Conservation (phyloP, 2,113 vertebrate genomes). For the Ariopsis seemanni region DNA sequence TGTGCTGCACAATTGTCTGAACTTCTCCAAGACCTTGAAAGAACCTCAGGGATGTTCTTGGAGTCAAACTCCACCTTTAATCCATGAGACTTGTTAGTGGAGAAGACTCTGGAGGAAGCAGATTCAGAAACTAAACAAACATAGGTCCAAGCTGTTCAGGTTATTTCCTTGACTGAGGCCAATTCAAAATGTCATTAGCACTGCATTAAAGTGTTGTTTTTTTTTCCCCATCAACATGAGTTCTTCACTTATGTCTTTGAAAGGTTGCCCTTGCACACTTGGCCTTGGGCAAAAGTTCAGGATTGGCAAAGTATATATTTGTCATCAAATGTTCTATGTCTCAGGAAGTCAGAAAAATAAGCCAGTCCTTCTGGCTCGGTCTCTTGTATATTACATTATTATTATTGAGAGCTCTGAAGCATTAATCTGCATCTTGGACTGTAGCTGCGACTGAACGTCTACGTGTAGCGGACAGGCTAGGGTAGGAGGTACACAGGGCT, state of each 20-base stretch:
- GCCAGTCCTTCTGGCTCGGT: not conserved
- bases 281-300: not conserved
- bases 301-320: not conserved
- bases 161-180: not conserved
- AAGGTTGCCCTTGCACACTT: not conserved
- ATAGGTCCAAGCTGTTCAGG: not conserved
- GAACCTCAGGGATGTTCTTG: slow-evolving; percentile 17
- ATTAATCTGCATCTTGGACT: slow-evolving; percentile 23
- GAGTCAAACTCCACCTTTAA: not conserved
- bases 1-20: slow-evolving; percentile 17
- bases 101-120: not conserved
- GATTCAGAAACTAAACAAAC: slow-evolving; percentile 19
- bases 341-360: not conserved
- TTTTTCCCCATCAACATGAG: not conserved
- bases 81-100: slow-evolving; percentile 11
- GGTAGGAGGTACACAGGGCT: slow-evolving; percentile 50
- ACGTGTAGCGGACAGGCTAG: slow-evolving; percentile 52
- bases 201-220: not conserved
- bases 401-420: not conserved
- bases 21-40: slow-evolving; percentile 1
- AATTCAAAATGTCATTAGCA: not conserved
- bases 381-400: not conserved
- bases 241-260: not conserved
- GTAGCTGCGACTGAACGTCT: slow-evolving; percentile 19
- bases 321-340: not conserved